Base-by-base conservation (phyloP, 2,113 vertebrate species). In the Pampusana beccarii region DNA sequence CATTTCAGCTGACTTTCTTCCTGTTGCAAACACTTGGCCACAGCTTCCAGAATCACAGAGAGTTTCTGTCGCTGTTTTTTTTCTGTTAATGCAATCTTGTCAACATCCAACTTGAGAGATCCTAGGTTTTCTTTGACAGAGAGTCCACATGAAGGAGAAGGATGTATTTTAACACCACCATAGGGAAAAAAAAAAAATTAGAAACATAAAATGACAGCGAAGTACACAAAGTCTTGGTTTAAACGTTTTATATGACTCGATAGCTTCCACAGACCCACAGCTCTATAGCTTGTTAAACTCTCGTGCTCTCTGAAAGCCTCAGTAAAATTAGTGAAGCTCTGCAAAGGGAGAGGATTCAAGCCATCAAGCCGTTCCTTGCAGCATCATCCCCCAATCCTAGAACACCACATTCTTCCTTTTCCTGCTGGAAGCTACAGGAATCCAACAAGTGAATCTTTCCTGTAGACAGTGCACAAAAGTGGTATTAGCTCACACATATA, bases 51-150 rank as follows among this genome's bases (percentile, higher is more conserved):
- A 79, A 99, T 95, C 40, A 98, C 36, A 3, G 97, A 79, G 36
- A 99, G 98, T 85, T 99, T 99, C 73, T 64, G 98, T 29, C 95
- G 96, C 97, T 99, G 99, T 62, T 98, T 98, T 18, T 53, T 56
- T 1, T 96, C 84, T 2, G 98, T 98, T 90, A 99, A 20, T 0
- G 98, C 98, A 0, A 99, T 99, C 86, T 99, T 99, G 42, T 99
- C 98, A 87, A 99, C 98, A 4, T 98, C 85, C 96, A 99, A 77
- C 29, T 94, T 91, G 64, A 98, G 79, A 7, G 93, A 97, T 0
- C 98, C 96, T 88, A 99, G 95, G 51, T 80, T 98, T 95, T 98
- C 99, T 99, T 88, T 9, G 40, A 31, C 57, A 42, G 16, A 46
- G 9, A 50, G 29, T 10, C 58, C 62, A 66, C 0, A 20, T 46